A percentile compares a stretch with the other conserved stretches of the same genome.
phyloP scores from a whole-genome alignment of 2,888 invertebrate species.

The Gerosis bhagava region DNA sequence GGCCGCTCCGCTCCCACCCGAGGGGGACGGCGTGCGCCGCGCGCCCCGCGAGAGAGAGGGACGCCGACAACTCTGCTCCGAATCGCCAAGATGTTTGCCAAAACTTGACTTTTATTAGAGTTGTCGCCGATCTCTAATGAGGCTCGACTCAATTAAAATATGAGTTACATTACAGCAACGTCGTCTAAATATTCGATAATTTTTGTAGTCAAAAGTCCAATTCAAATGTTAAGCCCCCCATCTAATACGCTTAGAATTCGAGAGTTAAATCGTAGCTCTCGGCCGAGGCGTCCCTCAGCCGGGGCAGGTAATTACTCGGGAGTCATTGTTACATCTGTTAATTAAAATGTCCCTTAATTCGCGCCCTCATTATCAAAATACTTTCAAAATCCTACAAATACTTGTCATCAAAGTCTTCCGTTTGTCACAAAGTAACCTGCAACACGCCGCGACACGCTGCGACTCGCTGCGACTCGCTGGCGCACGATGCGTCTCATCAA shows the following conservation, averaged over 20 bases:
- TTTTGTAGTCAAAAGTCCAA: slow-evolving; percentile 8
- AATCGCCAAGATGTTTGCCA: slow-evolving; percentile 40
- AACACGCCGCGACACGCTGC: too few species aligned
- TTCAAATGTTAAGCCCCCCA: slow-evolving; percentile 11
- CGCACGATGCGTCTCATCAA: too few species aligned
- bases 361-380: slow-evolving; percentile 26
- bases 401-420: slow-evolving; percentile 17
- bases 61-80: slow-evolving; percentile 30
- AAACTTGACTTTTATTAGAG: slow-evolving; percentile 63
- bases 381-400: slow-evolving; percentile 19
- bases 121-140: slow-evolving; percentile 50
- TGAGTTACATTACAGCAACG: slow-evolving; percentile 35
- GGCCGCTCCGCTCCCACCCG: slow-evolving; percentile 41
- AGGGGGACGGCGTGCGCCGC: slow-evolving; percentile 39
- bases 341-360: slow-evolving; percentile 26
- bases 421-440: slow-evolving; percentile 16
- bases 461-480: too few species aligned
- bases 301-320: slow-evolving; percentile 23
- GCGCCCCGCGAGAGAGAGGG: slow-evolving; percentile 31
- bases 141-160: slow-evolving; percentile 34
- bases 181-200: slow-evolving; percentile 28
- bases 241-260: slow-evolving; percentile 24
- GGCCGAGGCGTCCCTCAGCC: slow-evolving; percentile 18
- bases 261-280: slow-evolving; percentile 25
- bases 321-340: slow-evolving; percentile 26